phyloP scores from a whole-genome alignment of 1,140 invertebrate species.

The Drosophila pruinosa region DNA sequence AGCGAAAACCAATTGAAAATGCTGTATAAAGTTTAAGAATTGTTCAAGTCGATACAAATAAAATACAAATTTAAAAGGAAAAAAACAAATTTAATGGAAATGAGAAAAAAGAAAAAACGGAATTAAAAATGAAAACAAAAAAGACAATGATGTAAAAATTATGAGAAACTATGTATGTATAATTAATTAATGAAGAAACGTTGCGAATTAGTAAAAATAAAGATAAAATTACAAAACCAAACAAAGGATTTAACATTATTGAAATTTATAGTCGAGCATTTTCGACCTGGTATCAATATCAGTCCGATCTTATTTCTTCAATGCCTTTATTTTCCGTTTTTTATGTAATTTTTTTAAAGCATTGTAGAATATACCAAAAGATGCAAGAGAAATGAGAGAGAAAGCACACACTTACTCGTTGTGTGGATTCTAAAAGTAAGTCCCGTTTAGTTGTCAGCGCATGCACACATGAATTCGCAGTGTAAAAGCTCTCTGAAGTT shows the following conservation, averaged over 20 bases:
- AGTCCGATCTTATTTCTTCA: no score
- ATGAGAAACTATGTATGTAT: slow-evolving; percentile 77
- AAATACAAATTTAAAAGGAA: slow-evolving; percentile 8
- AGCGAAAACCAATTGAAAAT: slow-evolving; percentile 60
- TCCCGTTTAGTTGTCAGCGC: no score
- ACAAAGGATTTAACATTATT: not conserved
- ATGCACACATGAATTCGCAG: no score
- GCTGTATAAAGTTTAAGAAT: slow-evolving; percentile 72
- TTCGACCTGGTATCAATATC: no score
- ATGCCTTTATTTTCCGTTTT: no score
- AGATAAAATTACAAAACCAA: slow-evolving; percentile 51
- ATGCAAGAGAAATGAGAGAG: no score
- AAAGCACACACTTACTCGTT: no score
- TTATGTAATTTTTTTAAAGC: no score
- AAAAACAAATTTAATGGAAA: not conserved
- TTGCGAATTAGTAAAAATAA: slow-evolving; percentile 77
- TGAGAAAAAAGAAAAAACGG: not conserved
- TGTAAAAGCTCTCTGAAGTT: no score
- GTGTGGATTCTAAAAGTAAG: no score
- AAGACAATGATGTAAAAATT: slow-evolving; percentile 66
- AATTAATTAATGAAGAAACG: slow-evolving; percentile 70
- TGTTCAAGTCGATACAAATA: slow-evolving; percentile 63
- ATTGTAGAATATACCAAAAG: no score
- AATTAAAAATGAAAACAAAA: slow-evolving; percentile 1
- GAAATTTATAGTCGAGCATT: no score